phyloP scores from a whole-genome alignment of 2,113 vertebrate genomes.

The Porphyrio hochstetteri region DNA sequence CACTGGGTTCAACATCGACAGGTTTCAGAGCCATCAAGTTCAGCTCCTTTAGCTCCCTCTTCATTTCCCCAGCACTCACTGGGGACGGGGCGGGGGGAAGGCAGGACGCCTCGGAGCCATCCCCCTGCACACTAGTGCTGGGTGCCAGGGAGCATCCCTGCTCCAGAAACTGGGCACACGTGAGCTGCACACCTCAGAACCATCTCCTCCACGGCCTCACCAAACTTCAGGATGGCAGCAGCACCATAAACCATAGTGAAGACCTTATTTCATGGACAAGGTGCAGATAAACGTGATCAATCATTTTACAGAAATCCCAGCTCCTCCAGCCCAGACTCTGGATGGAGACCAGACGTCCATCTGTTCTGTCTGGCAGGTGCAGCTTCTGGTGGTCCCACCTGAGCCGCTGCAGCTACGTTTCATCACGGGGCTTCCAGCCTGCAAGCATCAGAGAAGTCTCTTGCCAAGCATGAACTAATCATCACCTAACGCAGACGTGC shows the following conservation, averaged over 20 bases:
- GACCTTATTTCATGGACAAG: neutral
- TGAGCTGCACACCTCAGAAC: neutral
- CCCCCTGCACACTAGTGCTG: fast-evolving
- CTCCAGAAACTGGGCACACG: fast-evolving
- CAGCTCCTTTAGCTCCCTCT: neutral
- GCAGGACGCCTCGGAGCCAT: neutral
- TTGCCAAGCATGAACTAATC: fast-evolving
- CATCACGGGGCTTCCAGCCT: neutral
- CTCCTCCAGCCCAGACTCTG: neutral
- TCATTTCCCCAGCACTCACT: neutral
- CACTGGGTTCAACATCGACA: fast-evolving
- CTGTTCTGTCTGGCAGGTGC: neutral
- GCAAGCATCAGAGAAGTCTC: neutral
- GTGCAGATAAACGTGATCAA: fast-evolving
- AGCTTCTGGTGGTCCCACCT: neutral
- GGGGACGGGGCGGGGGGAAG: neutral
- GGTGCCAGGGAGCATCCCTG: neutral
- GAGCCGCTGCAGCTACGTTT: neutral
- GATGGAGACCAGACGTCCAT: neutral
- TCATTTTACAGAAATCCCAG: neutral
- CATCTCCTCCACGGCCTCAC: neutral
- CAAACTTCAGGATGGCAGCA: neutral
- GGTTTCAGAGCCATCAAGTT: too few relatives aligned
- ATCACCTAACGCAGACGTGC: neutral
- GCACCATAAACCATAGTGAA: neutral